Conservation (phyloP, 2,797 vertebrate species). For the Lagorchestes hirsutus region DNA sequence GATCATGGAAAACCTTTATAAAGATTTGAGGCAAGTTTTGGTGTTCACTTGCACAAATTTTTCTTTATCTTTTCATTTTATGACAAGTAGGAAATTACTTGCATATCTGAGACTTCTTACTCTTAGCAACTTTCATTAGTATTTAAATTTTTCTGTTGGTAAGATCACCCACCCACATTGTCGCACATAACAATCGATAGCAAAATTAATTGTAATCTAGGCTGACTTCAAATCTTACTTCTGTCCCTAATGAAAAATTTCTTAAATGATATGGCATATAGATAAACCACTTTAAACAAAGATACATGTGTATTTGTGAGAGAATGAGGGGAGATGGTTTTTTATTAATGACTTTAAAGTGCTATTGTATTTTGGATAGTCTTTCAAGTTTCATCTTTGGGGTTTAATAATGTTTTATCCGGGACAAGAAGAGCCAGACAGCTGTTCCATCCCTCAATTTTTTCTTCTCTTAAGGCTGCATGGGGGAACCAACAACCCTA, state of each 20-base stretch:
- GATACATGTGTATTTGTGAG: conserved; percentile 17
- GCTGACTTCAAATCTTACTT: conserved; percentile 34
- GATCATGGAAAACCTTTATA: conserved; percentile 18
- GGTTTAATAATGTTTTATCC: conserved; percentile 4
- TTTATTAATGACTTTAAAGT: conserved; percentile 45
- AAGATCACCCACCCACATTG: background rate
- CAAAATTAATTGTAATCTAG: conserved; percentile 29
- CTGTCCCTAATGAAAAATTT: conserved; percentile 8
- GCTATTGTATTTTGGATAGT: conserved; percentile 47
- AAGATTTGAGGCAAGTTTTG: conserved; percentile 40
- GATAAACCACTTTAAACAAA: conserved; percentile 20
- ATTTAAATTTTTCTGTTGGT: conserved; percentile 33
- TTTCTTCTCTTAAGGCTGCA: conserved; percentile 46
- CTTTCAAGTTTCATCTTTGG: conserved; percentile 55
- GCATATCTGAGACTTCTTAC: background rate
- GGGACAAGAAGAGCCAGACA: conserved; percentile 11
- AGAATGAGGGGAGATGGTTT: background rate
- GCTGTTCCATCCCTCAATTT: conserved; percentile 10
- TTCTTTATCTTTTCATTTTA: conserved; percentile 48
- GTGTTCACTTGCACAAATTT: conserved; percentile 49
- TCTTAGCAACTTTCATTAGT: conserved; percentile 24
- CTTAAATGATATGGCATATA: background rate
- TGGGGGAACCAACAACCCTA: conserved; percentile 50
- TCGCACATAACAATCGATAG: conserved; percentile 19
- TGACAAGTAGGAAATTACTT: conserved; percentile 37